phyloP scores from a whole-genome alignment of 1,140 invertebrate species.

The Diorhabda elongata region DNA sequence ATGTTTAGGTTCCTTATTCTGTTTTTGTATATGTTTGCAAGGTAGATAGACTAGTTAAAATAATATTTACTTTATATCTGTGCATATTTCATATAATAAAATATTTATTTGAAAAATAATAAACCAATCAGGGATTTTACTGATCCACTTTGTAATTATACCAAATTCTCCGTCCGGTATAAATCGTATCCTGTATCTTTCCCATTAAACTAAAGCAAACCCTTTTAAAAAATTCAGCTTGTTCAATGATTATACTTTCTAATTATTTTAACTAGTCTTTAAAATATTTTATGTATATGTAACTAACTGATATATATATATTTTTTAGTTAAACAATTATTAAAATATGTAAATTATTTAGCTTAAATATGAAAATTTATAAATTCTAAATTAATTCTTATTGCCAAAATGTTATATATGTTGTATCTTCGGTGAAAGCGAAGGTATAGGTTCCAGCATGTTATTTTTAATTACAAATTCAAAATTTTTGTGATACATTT shows the following conservation, averaged over 20 bases:
- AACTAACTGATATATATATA: slow-evolving; percentile 16
- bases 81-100: not conserved
- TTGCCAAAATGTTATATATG: slow-evolving; percentile 6
- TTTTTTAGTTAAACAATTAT: slow-evolving; percentile 6
- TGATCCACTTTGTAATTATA: too few relatives aligned
- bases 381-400: slow-evolving; percentile 8
- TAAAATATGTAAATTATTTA: slow-evolving; percentile 17
- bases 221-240: too few relatives aligned
- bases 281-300: slow-evolving; percentile 17
- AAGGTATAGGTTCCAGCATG: not conserved
- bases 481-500: slow-evolving; percentile 1
- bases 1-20: slow-evolving; percentile 15
- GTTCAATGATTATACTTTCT: too few relatives aligned
- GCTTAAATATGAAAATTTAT: slow-evolving; percentile 6
- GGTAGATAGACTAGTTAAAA: not conserved
- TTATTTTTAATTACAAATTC: not conserved
- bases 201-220: too few relatives aligned
- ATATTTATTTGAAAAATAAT: not conserved
- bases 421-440: not conserved
- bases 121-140: too few relatives aligned
- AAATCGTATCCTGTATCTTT: too few relatives aligned
- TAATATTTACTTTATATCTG: not conserved
- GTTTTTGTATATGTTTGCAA: slow-evolving; percentile 15
- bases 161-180: too few relatives aligned
- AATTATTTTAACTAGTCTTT: not conserved